These are phyloP conservation scores for Drosophila orosa DNA, from an alignment of 1,140 invertebrate genomes.

Conservation along the genomic window DNA sequence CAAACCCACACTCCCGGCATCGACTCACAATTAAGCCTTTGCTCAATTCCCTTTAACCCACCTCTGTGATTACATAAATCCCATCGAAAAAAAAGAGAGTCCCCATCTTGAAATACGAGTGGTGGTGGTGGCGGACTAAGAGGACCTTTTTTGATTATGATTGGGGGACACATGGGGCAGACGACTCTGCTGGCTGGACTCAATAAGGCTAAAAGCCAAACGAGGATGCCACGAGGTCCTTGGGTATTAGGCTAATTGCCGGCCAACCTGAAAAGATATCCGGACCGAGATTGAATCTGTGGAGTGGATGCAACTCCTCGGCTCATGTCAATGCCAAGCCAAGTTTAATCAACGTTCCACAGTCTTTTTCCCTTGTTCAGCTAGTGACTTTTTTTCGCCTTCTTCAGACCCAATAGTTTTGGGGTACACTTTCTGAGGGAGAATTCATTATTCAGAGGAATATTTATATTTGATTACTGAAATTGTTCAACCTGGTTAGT, in stretches of 20 bases:
- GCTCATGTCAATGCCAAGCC: constrained; percentile 62
- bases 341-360: constrained; percentile 75
- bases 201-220: constrained; percentile 75
- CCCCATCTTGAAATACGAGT: constrained; percentile 20
- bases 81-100: constrained; percentile 28
- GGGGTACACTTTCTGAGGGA: constrained; percentile 5
- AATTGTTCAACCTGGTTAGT: too few species aligned
- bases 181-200: constrained; percentile 24
- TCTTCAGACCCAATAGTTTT: constrained; percentile 21
- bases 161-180: constrained; percentile 19
- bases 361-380: constrained; percentile 24
- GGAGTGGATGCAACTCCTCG: constrained; percentile 46
- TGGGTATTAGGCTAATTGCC: constrained; percentile 77
- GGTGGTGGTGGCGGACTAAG: not conserved
- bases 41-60: constrained; percentile 14
- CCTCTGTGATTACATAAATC: constrained; percentile 56
- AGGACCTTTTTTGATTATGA: constrained; percentile 53
- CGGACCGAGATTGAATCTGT: constrained; percentile 30
- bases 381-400: constrained; percentile 17
- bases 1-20: not conserved
- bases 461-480: too few species aligned
- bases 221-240: constrained; percentile 53
- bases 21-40: constrained; percentile 40
- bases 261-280: constrained; percentile 66
- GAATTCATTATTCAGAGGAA: not conserved